Base-by-base conservation (phyloP, 2,113 vertebrate genomes). In the Oryzias woworae region DNA sequence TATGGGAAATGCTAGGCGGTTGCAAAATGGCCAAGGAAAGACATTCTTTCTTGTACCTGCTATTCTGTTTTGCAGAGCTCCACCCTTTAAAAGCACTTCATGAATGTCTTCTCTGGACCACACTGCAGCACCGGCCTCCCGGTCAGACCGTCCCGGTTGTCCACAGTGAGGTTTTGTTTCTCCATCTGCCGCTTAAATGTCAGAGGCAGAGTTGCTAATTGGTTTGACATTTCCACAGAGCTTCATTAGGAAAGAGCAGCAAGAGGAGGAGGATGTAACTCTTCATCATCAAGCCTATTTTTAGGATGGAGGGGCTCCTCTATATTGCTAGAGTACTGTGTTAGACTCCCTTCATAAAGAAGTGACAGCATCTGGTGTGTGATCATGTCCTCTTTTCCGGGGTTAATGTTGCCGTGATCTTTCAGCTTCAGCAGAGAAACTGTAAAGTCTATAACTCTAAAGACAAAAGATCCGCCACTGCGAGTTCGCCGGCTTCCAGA, bases 401-500 rank as follows among this genome's bases (percentile, higher is more conserved):
- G 88, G 83, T 86, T 69, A 85, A 77, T 82, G 51, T 74, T 87
- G 55, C 84, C 74, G 85, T 77, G 85, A 84, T 84, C 74, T 85
- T 82, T 84, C 57, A 67, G 84, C 85, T 86, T 78, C 71, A 47
- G 78, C 76, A 75, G 82, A 87, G 81, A 83, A 84, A 83, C 89
- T 88, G 83, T 91, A 84, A 88, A 83, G 76, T 75, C 70, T 84
- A 86, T 80, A 87, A 86, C 81, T 87, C 82, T 77, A 70, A 73
- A 80, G 84, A 87, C 69, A 81, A 87, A 90, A 91, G 88, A 89
- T 91, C 87, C 90, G 82, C 75, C 87, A 87, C 86, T 78, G 66
- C 88, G 87, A 89, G 90, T 90, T 90, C 82, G 85, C 88, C 75
- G 84, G 85, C 88, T 91, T 86, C 83, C 77, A 85, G 87, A 88